Evolutionary conservation across 1,140 invertebrate species (phyloP), one percentile per base, ranked within the genome.

Genomic region (Bombus soroeensis): DNA sequence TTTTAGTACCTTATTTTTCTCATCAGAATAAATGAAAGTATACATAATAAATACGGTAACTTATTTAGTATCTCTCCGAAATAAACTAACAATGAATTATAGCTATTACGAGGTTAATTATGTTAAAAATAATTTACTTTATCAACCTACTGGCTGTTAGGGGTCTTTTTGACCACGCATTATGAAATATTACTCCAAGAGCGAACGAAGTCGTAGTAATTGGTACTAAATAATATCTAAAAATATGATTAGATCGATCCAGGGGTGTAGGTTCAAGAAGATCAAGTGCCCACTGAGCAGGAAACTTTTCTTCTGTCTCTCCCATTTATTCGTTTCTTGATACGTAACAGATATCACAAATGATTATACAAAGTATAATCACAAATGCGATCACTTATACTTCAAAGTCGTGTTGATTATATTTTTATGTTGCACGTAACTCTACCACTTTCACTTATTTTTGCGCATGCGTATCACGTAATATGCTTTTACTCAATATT

Each of bases 281-380:
- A 39, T 94, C 89, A 6, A 94, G 73, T n/a, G 93, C 94, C 94
- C 94, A 94, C 68, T 93, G 88, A 75, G 91, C 87, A 39, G 92
- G 87, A 89, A 53, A 70, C 3, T 91, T 89, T 28, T 92, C 88
- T 0, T 41, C 13, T 5, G 2, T 22, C 3, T 2, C 10, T 13
- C 0, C 37, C 70, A 73, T 81, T 22, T 74, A 15, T 28, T 66
- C 12, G 25, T 8, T 34, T 64, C 8, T n/a, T 25, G 5, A 59
- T 25, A 47, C 2, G 47, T 43, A 13, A 4, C 18, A n/a, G 0
- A 34, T 41, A 57, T 57, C 4, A 57, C 22, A 37, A 57, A 75
- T 37, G 0, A 25, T 34, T 25, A n/a, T 57, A 39, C 25, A 25
- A 75, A 8, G 5, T 8, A 5, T 39, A 37, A 28, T 57, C 1